Conservation (phyloP, 2,888 invertebrate genomes). For the Iphiclides podalirius region DNA sequence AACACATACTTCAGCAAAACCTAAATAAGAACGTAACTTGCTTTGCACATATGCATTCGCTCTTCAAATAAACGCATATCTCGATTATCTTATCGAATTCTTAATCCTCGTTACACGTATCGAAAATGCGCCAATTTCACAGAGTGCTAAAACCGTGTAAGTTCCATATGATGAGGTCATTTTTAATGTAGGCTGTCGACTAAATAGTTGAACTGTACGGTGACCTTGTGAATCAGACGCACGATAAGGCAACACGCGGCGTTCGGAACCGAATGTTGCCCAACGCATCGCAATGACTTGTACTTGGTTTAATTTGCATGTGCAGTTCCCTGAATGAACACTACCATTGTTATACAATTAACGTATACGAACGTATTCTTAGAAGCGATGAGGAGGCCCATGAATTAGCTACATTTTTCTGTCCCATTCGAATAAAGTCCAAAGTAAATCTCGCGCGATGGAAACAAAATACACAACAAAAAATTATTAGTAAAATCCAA, state of each 20-base stretch:
- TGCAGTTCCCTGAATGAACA: slow-evolving; percentile 11
- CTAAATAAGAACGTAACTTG: too few relatives aligned
- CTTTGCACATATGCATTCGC: too few relatives aligned
- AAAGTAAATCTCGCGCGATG: too few relatives aligned
- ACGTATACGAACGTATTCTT: slow-evolving; percentile 5
- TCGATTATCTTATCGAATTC: too few relatives aligned
- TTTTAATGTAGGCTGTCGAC: slow-evolving; percentile 57
- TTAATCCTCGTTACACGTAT: too few relatives aligned
- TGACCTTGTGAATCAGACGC: slow-evolving; percentile 72
- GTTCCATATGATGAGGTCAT: slow-evolving; percentile 64
- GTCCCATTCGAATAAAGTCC: background rate
- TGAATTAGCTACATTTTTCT: background rate
- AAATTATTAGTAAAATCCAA: too few relatives aligned
- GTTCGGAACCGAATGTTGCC: slow-evolving; percentile 47
- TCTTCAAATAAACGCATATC: too few relatives aligned
- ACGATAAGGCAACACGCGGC: slow-evolving; percentile 58
- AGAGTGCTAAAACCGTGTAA: slow-evolving; percentile 31
- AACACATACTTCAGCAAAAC: too few relatives aligned
- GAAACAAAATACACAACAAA: too few relatives aligned
- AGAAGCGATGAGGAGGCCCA: background rate
- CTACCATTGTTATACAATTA: slow-evolving; percentile 11
- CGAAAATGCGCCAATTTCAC: too few relatives aligned
- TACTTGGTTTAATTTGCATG: slow-evolving; percentile 19
- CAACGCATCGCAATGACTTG: slow-evolving; percentile 26
- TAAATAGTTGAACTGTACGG: slow-evolving; percentile 61